phyloP scores from a whole-genome alignment of 1,140 invertebrate genomes.

The Danaus plexippus region DNA sequence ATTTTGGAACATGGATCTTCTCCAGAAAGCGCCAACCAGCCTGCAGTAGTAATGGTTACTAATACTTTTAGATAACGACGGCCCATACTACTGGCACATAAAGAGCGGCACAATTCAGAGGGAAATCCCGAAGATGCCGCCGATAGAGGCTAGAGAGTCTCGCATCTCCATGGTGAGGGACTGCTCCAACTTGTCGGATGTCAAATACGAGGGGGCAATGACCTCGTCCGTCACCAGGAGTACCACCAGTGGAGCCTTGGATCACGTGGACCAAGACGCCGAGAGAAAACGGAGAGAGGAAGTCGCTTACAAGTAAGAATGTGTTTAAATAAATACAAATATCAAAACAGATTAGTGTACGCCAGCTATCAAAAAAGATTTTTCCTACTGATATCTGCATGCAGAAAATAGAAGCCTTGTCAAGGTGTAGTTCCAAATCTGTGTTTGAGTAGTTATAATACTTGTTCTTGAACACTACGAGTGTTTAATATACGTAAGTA shows the following conservation, averaged over 20 bases:
- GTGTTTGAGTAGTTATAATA: too few species aligned
- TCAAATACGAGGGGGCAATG: constrained; percentile 75
- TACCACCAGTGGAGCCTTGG: constrained; percentile 84
- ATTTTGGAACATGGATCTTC: too few species aligned
- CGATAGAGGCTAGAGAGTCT: constrained; percentile 52
- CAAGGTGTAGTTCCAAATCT: too few species aligned
- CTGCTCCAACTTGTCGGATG: constrained; percentile 53
- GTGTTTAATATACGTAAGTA: too few species aligned
- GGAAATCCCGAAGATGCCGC: constrained; percentile 79
- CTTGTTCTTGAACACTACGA: too few species aligned
- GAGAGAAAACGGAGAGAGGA: constrained; percentile 80
- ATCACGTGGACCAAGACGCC: constrained; percentile 78
- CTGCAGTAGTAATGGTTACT: constrained; percentile 3
- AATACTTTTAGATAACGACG: constrained; percentile 83
- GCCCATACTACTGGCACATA: constrained; percentile 98
- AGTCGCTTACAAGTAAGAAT: constrained; percentile 80
- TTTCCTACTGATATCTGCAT: too few species aligned
- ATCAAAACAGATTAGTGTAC: too few species aligned
- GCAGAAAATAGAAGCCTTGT: too few species aligned
- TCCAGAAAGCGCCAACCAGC: too few species aligned
- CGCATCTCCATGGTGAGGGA: constrained; percentile 62
- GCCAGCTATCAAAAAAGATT: too few species aligned
- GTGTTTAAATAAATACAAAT: not conserved
- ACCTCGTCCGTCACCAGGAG: constrained; percentile 80
- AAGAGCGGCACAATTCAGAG: constrained; percentile 97